These are phyloP conservation scores for Drosophila ficusphila DNA, from an alignment of 1,140 invertebrate genomes.

Conservation along the genomic window DNA sequence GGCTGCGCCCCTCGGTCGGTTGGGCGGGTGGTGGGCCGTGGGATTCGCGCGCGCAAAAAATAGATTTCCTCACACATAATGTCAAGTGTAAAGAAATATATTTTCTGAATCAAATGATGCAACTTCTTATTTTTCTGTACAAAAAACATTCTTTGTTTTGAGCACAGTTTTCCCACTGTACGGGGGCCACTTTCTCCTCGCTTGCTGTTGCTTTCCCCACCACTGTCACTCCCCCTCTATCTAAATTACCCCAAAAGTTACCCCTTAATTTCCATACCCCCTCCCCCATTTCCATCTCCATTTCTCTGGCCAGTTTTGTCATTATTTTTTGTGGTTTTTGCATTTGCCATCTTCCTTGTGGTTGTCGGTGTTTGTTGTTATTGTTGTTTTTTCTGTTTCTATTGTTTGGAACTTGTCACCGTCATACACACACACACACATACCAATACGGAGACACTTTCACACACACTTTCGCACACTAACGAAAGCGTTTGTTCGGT, in stretches of 20 bases:
- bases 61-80: no score
- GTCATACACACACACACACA: slow-evolving; percentile 12
- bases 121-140: background rate
- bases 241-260: slow-evolving; percentile 4
- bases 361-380: slow-evolving; percentile 16
- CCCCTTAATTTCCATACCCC: background rate
- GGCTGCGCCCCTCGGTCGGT: no score
- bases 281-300: no score
- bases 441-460: slow-evolving; percentile 9
- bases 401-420: slow-evolving; percentile 55
- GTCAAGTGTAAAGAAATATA: no score
- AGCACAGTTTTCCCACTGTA: background rate
- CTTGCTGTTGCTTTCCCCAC: background rate
- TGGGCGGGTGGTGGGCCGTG: no score
- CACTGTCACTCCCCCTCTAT: background rate
- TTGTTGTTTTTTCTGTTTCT: slow-evolving; percentile 17
- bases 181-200: background rate
- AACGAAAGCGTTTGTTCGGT: slow-evolving; percentile 18
- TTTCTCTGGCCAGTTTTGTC: slow-evolving; percentile 66
- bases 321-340: slow-evolving; percentile 77
- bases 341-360: slow-evolving; percentile 63
- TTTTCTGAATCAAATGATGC: no score
- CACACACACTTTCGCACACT: slow-evolving; percentile 8
- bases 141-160: background rate
- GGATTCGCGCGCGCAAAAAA: no score